Percentiles rank a stretch among this genome's conserved stretches.
Evolutionary conservation across 2,797 vertebrate species (phyloP).

Genomic region (Basileuterus tristriatus): DNA sequence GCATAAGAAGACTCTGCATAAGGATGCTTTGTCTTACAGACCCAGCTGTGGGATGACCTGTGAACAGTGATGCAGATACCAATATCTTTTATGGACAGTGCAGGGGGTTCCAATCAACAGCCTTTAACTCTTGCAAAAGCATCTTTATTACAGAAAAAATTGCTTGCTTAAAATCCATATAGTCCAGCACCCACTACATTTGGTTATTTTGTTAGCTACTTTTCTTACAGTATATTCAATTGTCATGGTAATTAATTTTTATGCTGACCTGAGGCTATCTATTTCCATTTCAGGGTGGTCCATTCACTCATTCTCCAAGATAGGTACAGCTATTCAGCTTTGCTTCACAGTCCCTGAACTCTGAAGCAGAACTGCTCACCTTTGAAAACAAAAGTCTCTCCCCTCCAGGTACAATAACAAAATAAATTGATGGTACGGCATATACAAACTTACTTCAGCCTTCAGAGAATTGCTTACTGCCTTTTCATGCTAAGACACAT

Average conservation of each 20-base stretch:
- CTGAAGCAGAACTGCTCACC: conserved; percentile 34
- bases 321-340: background rate
- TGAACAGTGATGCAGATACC: background rate
- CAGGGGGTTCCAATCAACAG: background rate
- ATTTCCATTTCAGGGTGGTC: conserved; percentile 15
- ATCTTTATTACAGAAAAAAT: background rate
- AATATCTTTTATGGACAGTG: background rate
- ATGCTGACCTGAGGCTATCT: conserved; percentile 19
- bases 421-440: conserved; percentile 16
- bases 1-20: background rate
- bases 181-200: background rate
- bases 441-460: conserved; percentile 41
- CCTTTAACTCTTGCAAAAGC: background rate
- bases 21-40: background rate
- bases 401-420: conserved; percentile 28
- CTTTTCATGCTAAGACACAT: conserved; percentile 18
- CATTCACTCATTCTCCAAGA: conserved; percentile 5
- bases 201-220: background rate
- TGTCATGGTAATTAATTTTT: conserved; percentile 22
- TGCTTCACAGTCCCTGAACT: conserved; percentile 52
- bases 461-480: conserved; percentile 8
- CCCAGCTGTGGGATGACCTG: background rate
- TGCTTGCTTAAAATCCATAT: background rate
- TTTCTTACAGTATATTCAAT: background rate
- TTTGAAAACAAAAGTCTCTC: conserved; percentile 35